These are phyloP conservation scores for Atherinomorus stipes DNA, from an alignment of 2,113 vertebrate genomes.

Conservation along the genomic window DNA sequence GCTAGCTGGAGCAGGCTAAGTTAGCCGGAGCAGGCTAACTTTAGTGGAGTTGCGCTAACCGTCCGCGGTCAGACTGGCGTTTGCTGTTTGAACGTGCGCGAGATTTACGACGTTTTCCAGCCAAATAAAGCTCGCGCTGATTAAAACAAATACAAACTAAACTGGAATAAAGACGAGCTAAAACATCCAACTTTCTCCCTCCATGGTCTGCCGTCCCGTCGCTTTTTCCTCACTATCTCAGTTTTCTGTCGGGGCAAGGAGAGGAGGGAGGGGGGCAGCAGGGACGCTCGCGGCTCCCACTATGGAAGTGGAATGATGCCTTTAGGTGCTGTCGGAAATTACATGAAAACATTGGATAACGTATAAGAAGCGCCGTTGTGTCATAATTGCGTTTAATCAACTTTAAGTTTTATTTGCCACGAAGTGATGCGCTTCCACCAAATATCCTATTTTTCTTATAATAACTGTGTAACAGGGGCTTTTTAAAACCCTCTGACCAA, in stretches of 20 bases:
- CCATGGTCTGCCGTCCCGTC: conserved; percentile 69
- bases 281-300: conserved; percentile 34
- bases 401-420: neutral
- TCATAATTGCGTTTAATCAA: neutral
- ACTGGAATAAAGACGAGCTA: conserved; percentile 39
- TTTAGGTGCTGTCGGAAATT: conserved; percentile 49
- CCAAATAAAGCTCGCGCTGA: neutral
- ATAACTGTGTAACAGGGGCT: no score
- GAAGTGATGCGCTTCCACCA: neutral
- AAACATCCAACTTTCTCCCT: conserved; percentile 61
- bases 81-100: conserved; percentile 8
- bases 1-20: conserved; percentile 65
- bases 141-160: neutral
- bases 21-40: conserved; percentile 77
- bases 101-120: conserved; percentile 44
- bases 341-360: neutral
- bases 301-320: conserved; percentile 31
- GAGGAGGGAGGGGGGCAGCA: conserved; percentile 34
- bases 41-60: conserved; percentile 65
- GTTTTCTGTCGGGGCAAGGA: conserved; percentile 66
- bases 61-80: conserved; percentile 35
- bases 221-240: conserved; percentile 70
- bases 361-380: neutral
- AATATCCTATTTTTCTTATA: no score
- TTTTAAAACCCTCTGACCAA: no score